These are phyloP conservation scores for Puntigrus tetrazona DNA, from an alignment of 2,113 vertebrate genomes.

Conservation along the genomic window DNA sequence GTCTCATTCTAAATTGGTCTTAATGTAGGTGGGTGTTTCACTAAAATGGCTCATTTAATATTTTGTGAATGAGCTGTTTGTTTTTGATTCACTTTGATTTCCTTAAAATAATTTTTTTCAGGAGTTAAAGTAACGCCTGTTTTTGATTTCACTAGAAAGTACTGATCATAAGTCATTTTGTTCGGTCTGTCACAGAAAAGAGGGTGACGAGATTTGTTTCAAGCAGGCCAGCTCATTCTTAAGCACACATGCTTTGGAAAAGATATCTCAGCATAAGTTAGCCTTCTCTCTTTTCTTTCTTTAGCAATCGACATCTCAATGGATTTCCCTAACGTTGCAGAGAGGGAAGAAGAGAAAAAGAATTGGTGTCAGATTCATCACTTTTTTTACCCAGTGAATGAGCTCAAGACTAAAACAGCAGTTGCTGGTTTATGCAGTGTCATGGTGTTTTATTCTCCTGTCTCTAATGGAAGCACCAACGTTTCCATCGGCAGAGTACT, in stretches of 20 bases:
- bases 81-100: neutral
- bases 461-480: neutral
- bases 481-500: neutral
- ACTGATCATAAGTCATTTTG: neutral
- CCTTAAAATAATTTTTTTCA: neutral
- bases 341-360: neutral
- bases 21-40: no score
- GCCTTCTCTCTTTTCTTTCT: conserved; percentile 28
- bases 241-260: neutral
- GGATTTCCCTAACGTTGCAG: conserved; percentile 53
- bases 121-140: neutral
- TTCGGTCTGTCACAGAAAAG: neutral
- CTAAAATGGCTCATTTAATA: no score
- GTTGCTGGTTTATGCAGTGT: neutral
- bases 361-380: neutral
- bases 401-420: conserved; percentile 1
- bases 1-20: no score
- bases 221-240: neutral
- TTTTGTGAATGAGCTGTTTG: no score
- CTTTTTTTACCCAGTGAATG: conserved; percentile 24
- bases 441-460: neutral
- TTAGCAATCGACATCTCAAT: conserved; percentile 63
- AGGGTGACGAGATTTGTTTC: neutral
- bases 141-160: neutral
- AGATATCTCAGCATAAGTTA: conserved; percentile 53